Evolutionary conservation across 2,797 vertebrate genomes (phyloP).

Genomic region (Sebastes variabilis): DNA sequence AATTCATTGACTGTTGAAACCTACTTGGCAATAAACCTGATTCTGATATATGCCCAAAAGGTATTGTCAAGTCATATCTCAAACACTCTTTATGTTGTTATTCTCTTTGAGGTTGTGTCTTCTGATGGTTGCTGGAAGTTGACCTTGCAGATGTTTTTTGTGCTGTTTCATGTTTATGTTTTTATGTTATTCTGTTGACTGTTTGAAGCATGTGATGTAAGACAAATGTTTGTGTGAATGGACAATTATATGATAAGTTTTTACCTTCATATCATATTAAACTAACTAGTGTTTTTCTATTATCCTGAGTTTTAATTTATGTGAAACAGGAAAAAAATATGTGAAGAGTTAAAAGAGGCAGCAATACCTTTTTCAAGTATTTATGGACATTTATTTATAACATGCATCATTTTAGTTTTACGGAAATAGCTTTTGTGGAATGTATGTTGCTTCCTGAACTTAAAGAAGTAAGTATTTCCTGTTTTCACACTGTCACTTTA

Average conservation of each 20-base stretch:
- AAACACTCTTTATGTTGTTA: not conserved
- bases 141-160: no score
- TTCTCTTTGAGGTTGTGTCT: no score
- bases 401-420: not conserved
- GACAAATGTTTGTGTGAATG: no score
- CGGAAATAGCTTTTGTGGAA: not conserved
- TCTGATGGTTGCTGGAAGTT: no score
- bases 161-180: no score
- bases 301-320: not conserved
- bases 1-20: rapidly evolving
- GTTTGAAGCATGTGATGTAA: no score
- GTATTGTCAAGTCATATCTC: not conserved
- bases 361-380: not conserved
- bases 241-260: no score
- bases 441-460: not conserved
- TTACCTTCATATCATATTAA: no score
- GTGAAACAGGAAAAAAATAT: not conserved
- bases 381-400: not conserved
- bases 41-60: not conserved
- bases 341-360: not conserved
- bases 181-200: no score
- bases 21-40: no score
- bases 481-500: not conserved
- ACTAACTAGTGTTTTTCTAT: not conserved
- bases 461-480: not conserved